Evolutionary conservation across 1,140 invertebrate species (phyloP), one percentile per base, ranked within the genome.

Genomic region (Drosophila willistoni): DNA sequence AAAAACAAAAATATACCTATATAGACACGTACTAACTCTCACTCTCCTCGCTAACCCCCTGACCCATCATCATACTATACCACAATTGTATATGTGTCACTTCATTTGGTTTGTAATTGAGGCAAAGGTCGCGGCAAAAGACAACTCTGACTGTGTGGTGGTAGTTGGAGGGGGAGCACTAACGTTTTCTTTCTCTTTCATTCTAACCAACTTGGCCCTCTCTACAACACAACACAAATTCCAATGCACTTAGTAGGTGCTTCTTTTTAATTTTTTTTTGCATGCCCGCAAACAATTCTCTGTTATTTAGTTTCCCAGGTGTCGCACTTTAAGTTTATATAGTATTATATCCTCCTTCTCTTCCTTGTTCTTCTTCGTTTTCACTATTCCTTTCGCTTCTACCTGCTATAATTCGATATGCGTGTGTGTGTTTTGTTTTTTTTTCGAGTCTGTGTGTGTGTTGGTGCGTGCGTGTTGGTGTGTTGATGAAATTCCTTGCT

Each of bases 21-120:
- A 42, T 44, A 81, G 71, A 86, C 71, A 65, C 55, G 64, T 71
- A 76, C 76, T 47, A 61, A 41, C 14, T 33, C 41, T n/a, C 51
- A 29, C 29, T 29, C 29, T 25, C 22, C 61, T 55, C 61, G 29
- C 51, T 51, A 22, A 22, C 70, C 57, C 67, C 72, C 73, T 47
- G 60, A 36, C 73, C 51, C 54, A 61, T 51, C 7, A 3, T 3
- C 34, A 12, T 12, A 22, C 19, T 22, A 10, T 36, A 12, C 63
- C 36, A 47, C 60, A 57, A 51, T 54, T 64, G 70, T 79, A 77
- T 79, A 68, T 84, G 73, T 83, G 77, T 70, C 77, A 79, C 71
- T 69, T 70, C 44, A 47, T 22, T 79, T 76, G 78, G 82, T 76
- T 86, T 83, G 83, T 87, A 89, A 87, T 89, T 87, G 84, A 87